Evolutionary conservation across 35 echinoderm and acorn worm species (phyloP), one percentile per base, ranked within the genome.

Genomic region (Hemicentrotus pulcherrimus): DNA sequence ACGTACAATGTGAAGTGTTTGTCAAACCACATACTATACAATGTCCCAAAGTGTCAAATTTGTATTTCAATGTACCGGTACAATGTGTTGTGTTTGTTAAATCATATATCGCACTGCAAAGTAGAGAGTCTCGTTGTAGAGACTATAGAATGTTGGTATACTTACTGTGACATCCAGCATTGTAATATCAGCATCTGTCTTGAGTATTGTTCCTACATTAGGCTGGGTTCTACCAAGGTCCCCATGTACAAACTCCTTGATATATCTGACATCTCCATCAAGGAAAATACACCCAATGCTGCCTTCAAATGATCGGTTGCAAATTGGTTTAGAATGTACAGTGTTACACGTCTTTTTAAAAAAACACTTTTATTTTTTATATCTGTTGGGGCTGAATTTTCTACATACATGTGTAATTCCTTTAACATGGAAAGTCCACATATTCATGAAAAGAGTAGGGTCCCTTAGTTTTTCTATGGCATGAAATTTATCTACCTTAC

Each of bases 171-270:
- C 98, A 95, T 99, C 98, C 87, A 99, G 94, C 52, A 95, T 95
- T 47, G 98, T 55, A 46, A 99, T 99, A 70, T 99, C 98, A 30
- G 95, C 94, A 89, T 99, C 91, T 46, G 96, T 95, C 7, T 96
- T 97, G 31, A 99, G 85, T 30, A 99, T 48, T 4, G 86, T 94
- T 5, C 97, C 95, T 7, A 99, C 31, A 60, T 96, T 98, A 18
- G 98, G 98, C 86, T 96, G 91, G 5, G 98, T 99, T 86, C 98
- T 85, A 30, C 98, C 98, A 96, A 99, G 97, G 86, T 99, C 98
- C 32, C 98, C 95, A 94, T 99, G 98, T 24, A 99, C 97, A 96
- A 99, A 99, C 88, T 99, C 98, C 89, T 99, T 99, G 32, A 99
- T 99, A 33, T 99, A 99, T 86, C 98, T 99, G 92, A 95, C 47